Conservation (phyloP, 2,113 vertebrate genomes). For the Telmatochromis sp. region DNA sequence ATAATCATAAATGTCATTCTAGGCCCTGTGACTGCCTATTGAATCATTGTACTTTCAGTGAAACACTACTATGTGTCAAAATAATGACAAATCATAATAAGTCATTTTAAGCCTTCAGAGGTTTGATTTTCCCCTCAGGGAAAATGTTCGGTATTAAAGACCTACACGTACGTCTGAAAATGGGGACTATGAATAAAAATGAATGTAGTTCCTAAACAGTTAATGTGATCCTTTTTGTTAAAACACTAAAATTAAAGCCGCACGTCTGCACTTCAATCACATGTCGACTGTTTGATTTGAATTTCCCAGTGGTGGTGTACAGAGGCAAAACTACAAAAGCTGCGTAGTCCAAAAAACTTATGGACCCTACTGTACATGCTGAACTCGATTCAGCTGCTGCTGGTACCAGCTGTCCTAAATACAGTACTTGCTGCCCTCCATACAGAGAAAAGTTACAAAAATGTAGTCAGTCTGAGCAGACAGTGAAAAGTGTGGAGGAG, state of each 20-base stretch:
- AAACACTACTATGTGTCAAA: neutral
- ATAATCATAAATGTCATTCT: neutral
- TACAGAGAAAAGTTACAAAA: neutral
- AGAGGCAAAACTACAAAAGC: neutral
- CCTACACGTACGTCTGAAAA: neutral
- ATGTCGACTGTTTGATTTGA: neutral
- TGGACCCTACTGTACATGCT: neutral
- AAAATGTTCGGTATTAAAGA: neutral
- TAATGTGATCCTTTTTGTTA: neutral
- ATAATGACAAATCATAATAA: neutral
- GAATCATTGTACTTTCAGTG: neutral
- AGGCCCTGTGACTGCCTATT: neutral
- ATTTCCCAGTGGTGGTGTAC: neutral
- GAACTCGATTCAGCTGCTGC: neutral
- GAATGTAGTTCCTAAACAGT: neutral
- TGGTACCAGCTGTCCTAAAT: neutral
- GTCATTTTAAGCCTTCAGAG: neutral
- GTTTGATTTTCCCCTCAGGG: neutral
- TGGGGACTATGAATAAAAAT: neutral
- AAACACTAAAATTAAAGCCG: neutral
- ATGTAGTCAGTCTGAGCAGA: neutral
- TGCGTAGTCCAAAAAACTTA: neutral
- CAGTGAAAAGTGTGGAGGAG: neutral
- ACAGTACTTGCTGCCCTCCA: neutral
- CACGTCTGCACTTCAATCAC: neutral